These are phyloP conservation scores for Regulus satrapa DNA, from an alignment of 2,113 vertebrate genomes.

Conservation along the genomic window DNA sequence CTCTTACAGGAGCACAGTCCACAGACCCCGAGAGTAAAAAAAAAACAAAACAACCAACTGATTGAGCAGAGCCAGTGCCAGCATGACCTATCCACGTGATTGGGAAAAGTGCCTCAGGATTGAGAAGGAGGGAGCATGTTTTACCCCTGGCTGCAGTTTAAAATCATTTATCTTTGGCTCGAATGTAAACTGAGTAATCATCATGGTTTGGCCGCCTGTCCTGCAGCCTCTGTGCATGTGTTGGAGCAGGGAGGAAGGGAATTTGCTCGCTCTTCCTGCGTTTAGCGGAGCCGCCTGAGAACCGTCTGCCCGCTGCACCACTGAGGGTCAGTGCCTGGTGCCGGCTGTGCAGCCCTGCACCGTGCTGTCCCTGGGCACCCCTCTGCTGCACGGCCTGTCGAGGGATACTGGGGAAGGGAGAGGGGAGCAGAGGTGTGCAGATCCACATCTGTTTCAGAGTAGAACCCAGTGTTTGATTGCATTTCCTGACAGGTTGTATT, in stretches of 20 bases:
- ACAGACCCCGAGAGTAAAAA: neutral
- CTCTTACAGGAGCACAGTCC: neutral
- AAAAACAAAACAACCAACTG: neutral
- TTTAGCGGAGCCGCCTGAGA: neutral
- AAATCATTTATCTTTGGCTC: neutral
- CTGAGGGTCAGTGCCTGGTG: neutral
- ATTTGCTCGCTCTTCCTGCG: neutral
- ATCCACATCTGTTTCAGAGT: neutral
- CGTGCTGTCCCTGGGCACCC: neutral
- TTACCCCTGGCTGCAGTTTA: neutral
- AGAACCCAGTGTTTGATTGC: neutral
- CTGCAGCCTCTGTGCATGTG: neutral
- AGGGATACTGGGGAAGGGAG: neutral
- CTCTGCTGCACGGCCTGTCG: neutral
- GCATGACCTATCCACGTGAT: neutral
- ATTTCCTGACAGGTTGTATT: neutral
- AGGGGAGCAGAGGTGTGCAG: neutral
- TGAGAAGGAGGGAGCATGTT: neutral
- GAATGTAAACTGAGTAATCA: neutral
- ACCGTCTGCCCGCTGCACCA: fast-evolving
- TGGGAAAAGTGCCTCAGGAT: neutral
- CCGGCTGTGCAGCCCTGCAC: neutral
- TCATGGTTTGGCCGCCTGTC: neutral
- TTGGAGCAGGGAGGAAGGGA: neutral
- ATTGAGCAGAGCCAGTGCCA: neutral